phyloP scores from a whole-genome alignment of 2,888 invertebrate genomes.

The Orchesellides sinensis region DNA sequence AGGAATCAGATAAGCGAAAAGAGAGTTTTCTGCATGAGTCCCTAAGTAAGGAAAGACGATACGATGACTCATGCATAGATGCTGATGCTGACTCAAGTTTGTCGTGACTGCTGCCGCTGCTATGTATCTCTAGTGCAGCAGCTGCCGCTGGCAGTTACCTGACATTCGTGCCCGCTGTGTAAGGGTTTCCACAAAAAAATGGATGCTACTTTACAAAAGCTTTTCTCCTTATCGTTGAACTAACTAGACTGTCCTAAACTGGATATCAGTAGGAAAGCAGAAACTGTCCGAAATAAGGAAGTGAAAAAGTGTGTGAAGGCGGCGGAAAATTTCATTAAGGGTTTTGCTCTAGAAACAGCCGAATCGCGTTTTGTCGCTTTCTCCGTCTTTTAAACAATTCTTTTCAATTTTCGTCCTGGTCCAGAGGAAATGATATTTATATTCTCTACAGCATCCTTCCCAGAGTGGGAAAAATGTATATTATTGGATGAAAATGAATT shows the following conservation, averaged over 20 bases:
- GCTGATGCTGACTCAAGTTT: constrained; percentile 9
- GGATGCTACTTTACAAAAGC: constrained; percentile 15
- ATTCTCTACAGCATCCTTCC: not conserved
- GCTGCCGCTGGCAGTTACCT: constrained; percentile 6
- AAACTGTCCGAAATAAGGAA: not conserved
- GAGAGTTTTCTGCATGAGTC: constrained; percentile 52
- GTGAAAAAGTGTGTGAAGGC: not conserved
- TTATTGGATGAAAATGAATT: not conserved
- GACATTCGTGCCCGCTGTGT: constrained; percentile 28
- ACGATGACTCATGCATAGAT: constrained; percentile 24
- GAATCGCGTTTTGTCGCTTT: not conserved
- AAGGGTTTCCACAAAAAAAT: not conserved
- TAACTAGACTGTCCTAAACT: not conserved
- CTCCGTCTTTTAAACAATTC: constrained; percentile 16
- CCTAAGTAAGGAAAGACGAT: constrained; percentile 20
- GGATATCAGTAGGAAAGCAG: not conserved
- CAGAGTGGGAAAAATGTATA: too few species aligned
- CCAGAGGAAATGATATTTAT: too few species aligned
- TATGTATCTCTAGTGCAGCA: not conserved
- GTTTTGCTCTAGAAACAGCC: not conserved
- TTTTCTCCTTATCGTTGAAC: not conserved
- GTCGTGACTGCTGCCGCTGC: too few species aligned
- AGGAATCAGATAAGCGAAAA: constrained; percentile 59
- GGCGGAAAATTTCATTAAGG: constrained; percentile 24
- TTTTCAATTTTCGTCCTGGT: not conserved